Base-by-base conservation (phyloP, 64 coral and sea anemone species). In the Montipora capricornis region DNA sequence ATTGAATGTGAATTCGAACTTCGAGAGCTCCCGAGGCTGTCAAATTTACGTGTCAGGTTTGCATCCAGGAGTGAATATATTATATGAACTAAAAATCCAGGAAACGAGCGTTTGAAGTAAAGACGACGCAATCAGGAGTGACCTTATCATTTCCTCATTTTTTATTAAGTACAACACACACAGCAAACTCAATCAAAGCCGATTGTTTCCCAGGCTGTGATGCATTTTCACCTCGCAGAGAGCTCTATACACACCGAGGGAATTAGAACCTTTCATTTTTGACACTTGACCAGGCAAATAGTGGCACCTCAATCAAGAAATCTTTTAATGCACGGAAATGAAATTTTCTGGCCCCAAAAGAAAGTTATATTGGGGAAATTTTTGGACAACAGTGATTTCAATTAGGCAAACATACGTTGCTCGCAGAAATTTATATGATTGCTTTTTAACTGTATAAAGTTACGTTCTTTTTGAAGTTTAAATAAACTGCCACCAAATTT, bases 201-300 rank as follows among this genome's bases (percentile, higher is more conserved):
- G 60, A 67, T 84, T 84, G 81, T 84, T 84, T 68, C 15, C 13
- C 66, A 14, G n/a, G 66, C 62, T 14, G 17, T 13, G 17, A 46
- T 49, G 9, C 47, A 86, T 86, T 86, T 73, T 16, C 82, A 86
- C 64, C 82, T 86, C 17, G 5, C 53, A 20, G 19, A 20, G 66
- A 86, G 66, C 37, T 49, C 37, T n/a, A 13, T 71, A n/a, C 47
- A 86, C 14, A 47, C 9, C 53, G 68, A 70, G 44, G 50, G 66
- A 49, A 86, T 50, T 86, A 71, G 71, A 8, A 86, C 2, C 82
- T 86, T 47, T 47, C 82, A 71, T 73, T 13, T 86, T 50, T 86
- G 6, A 86, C 82, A 86, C 82, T 70, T 70, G 17, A 15, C 3
- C 44, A 73, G 2, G 82, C 46, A 86, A 86, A 86, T 66, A 86